A percentile compares a stretch with the other conserved stretches of the same genome.
These are phyloP conservation scores for Urocyon cinereoargenteus DNA, from an alignment of 2,797 vertebrate species.

Conservation along the genomic window DNA sequence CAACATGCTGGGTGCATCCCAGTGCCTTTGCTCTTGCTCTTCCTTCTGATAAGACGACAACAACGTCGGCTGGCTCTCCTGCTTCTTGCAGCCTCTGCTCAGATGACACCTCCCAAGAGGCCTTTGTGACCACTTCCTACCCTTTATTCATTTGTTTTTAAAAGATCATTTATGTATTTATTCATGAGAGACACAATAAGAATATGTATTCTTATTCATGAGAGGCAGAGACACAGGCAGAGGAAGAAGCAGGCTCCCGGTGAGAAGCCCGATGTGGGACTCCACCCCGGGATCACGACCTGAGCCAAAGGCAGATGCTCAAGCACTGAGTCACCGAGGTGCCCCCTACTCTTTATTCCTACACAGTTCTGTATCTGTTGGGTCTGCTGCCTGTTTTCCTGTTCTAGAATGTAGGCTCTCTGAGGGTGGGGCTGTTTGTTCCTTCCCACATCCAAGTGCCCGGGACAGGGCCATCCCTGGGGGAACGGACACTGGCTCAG, in stretches of 20 bases:
- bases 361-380: rapidly evolving
- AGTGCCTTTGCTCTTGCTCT: neutral
- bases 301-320: too few relatives aligned
- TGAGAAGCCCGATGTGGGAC: too few relatives aligned
- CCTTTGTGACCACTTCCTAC: neutral
- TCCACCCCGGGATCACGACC: too few relatives aligned
- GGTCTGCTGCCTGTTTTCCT: neutral
- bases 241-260: too few relatives aligned
- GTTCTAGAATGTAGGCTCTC: neutral
- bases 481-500: too few relatives aligned
- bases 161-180: too few relatives aligned
- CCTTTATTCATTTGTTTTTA: neutral
- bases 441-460: neutral
- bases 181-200: too few relatives aligned
- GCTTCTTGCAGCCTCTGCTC: neutral
- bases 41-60: neutral
- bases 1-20: rapidly evolving
- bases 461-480: neutral
- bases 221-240: too few relatives aligned
- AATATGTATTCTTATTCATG: too few relatives aligned
- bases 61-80: too few relatives aligned
- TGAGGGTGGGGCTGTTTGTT: neutral
- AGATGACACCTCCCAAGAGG: neutral
- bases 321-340: too few relatives aligned
- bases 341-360: neutral